Conservation (phyloP, 2,888 invertebrate genomes). For the Coenonympha arcania region DNA sequence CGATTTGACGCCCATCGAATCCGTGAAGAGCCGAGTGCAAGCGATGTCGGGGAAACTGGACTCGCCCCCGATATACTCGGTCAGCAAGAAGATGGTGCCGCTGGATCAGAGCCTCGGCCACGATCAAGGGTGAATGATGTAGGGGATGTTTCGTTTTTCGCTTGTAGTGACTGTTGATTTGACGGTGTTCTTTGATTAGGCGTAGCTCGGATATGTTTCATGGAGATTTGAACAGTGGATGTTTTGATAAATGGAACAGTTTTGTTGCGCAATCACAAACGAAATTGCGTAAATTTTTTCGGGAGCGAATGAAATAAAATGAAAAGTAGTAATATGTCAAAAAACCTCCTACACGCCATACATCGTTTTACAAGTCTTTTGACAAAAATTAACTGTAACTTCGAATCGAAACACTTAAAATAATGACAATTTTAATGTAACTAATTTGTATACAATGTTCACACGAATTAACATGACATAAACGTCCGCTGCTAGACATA, state of each 20-base stretch:
- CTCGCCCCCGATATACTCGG: conserved; percentile 60
- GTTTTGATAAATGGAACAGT: neutral
- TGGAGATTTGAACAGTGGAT: neutral
- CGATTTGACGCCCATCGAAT: conserved; percentile 57
- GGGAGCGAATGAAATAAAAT: too few species aligned
- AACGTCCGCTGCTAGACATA: too few species aligned
- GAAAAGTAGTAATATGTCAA: too few species aligned
- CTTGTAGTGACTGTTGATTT: conserved; percentile 50
- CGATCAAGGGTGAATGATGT: conserved; percentile 52
- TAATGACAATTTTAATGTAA: too few species aligned
- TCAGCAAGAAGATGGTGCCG: conserved; percentile 61
- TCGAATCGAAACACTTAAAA: too few species aligned
- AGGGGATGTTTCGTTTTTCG: conserved; percentile 32
- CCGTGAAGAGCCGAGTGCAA: conserved; percentile 63
- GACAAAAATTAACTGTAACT: too few species aligned
- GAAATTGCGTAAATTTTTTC: too few species aligned
- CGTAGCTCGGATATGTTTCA: conserved; percentile 1
- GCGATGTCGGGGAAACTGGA: conserved; percentile 60
- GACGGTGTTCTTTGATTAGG: conserved; percentile 15
- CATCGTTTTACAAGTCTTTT: too few species aligned
- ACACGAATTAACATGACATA: too few species aligned
- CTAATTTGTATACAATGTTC: too few species aligned
- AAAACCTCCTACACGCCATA: too few species aligned
- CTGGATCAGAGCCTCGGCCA: conserved; percentile 51
- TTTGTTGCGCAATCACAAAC: too few species aligned